These are phyloP conservation scores for Lophius piscatorius DNA, from an alignment of 2,113 vertebrate species.

Conservation along the genomic window DNA sequence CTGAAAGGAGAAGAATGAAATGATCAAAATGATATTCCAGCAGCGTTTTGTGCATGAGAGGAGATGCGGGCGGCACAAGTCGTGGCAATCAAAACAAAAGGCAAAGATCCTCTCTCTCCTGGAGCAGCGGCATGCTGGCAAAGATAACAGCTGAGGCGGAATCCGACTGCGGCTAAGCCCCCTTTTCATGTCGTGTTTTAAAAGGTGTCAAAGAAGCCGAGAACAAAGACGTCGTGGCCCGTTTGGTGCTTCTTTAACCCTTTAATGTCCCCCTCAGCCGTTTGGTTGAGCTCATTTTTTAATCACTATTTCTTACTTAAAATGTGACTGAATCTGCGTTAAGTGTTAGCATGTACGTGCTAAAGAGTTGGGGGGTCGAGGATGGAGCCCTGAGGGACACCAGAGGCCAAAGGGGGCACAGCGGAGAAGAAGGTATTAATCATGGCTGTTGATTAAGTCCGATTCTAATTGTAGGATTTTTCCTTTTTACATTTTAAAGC, in stretches of 20 bases:
- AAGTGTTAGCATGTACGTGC: too few relatives aligned
- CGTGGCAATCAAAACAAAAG: conserved; percentile 68
- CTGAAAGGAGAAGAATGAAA: conserved; percentile 67
- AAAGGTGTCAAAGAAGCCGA: conserved; percentile 63
- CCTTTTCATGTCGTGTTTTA: conserved; percentile 42
- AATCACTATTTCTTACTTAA: too few relatives aligned
- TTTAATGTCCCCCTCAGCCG: too few relatives aligned
- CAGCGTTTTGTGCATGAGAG: conserved; percentile 66
- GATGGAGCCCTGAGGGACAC: too few relatives aligned
- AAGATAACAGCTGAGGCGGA: conserved; percentile 60
- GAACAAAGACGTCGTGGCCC: conserved; percentile 54
- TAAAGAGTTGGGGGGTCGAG: too few relatives aligned
- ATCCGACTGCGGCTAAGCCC: conserved; percentile 47
- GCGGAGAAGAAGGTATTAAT: too few relatives aligned
- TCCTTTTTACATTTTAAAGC: too few relatives aligned
- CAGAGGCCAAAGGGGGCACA: too few relatives aligned
- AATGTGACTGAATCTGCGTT: too few relatives aligned
- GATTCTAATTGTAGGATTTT: too few relatives aligned
- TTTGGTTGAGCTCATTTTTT: too few relatives aligned
- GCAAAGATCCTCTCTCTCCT: conserved; percentile 61
- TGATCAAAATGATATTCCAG: conserved; percentile 69
- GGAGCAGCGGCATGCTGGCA: conserved; percentile 49
- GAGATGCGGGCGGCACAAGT: conserved; percentile 68
- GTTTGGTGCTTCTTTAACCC: conserved; percentile 27
- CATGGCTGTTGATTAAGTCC: too few relatives aligned